A percentile compares a stretch with the other conserved stretches of the same genome.
These are phyloP conservation scores for Spilosoma lubricipeda DNA, from an alignment of 2,888 invertebrate genomes.

Conservation along the genomic window DNA sequence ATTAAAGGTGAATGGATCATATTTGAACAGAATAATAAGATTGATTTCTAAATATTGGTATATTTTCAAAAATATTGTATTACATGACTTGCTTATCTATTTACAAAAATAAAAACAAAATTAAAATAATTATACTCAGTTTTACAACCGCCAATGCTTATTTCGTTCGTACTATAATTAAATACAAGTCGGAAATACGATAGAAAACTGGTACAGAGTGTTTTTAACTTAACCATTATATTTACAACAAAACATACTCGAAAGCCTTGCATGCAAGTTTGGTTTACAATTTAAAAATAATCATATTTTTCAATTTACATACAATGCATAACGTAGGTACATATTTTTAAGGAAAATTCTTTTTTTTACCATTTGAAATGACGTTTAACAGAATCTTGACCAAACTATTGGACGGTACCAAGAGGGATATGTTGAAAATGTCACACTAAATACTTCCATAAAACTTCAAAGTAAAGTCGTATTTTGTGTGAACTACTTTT, in stretches of 20 bases:
- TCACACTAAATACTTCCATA: background rate
- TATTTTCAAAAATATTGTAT: constrained; percentile 86
- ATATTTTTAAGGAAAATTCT: constrained; percentile 41
- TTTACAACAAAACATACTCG: constrained; percentile 49
- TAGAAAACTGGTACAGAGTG: constrained; percentile 37
- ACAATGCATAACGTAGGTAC: constrained; percentile 33
- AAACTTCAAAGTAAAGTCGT: background rate
- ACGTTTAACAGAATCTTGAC: constrained; percentile 28
- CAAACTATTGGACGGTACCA: constrained; percentile 18
- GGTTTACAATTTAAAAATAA: constrained; percentile 35
- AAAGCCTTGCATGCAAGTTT: constrained; percentile 30
- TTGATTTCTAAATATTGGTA: constrained; percentile 82
- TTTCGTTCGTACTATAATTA: constrained; percentile 58
- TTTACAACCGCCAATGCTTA: constrained; percentile 62
- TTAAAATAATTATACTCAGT: constrained; percentile 67
- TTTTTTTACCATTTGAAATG: constrained; percentile 13
- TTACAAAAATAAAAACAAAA: constrained; percentile 80
- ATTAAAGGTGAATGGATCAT: too few species aligned
- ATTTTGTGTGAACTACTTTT: background rate
- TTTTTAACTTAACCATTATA: constrained; percentile 44
- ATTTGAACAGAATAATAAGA: constrained; percentile 52
- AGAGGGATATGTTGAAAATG: constrained; percentile 25
- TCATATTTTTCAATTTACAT: constrained; percentile 11
- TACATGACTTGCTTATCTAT: constrained; percentile 85
- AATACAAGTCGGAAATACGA: constrained; percentile 45